These are phyloP conservation scores for Artibeus jamaicensis DNA, from an alignment of 2,797 vertebrate genomes.

Conservation along the genomic window DNA sequence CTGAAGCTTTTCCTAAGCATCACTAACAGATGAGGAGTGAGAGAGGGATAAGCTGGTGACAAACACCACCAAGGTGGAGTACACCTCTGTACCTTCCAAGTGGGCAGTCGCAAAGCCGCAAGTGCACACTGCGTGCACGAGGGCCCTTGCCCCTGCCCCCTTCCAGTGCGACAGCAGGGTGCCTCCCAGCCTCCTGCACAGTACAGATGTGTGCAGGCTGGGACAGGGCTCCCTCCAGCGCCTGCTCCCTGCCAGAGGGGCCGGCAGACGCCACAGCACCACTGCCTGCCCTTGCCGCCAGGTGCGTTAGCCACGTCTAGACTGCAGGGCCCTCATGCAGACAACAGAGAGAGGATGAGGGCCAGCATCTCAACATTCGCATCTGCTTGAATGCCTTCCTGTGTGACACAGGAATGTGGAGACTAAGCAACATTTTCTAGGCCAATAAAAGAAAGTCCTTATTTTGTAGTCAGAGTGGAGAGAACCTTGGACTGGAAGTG, in stretches of 20 bases:
- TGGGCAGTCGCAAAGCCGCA: background rate
- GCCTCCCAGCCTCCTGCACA: background rate
- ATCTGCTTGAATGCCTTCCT: background rate
- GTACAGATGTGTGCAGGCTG: background rate
- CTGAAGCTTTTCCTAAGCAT: background rate
- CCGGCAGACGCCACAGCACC: accelerated
- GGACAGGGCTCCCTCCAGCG: background rate
- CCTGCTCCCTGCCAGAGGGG: background rate
- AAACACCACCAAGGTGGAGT: background rate
- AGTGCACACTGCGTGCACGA: background rate
- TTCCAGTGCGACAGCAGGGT: no score
- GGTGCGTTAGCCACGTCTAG: background rate
- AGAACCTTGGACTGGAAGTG: background rate
- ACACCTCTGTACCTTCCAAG: background rate
- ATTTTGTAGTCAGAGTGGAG: background rate
- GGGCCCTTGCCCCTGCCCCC: no score
- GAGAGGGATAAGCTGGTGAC: background rate
- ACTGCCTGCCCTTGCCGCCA: background rate
- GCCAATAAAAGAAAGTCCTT: constrained; percentile 18
- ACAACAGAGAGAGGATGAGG: background rate
- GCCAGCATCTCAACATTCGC: background rate
- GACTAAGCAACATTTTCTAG: constrained; percentile 16
- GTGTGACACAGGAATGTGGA: background rate
- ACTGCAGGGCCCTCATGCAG: background rate
- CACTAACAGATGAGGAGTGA: background rate